phyloP scores from a whole-genome alignment of 2,797 vertebrate species.

The Lepilemur septentrionalis region DNA sequence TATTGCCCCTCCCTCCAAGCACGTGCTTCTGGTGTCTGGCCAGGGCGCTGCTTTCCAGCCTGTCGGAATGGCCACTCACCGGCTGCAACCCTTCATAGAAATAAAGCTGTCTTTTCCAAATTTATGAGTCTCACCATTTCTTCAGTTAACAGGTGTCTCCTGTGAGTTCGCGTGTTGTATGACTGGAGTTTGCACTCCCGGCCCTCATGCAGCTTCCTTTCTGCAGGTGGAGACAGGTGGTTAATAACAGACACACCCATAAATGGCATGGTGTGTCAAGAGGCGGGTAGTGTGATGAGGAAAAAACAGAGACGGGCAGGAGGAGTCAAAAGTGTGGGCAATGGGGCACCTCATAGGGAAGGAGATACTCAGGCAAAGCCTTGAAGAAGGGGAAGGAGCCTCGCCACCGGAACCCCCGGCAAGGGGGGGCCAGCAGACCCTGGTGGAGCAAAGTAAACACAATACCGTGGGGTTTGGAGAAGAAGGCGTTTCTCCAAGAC shows the following conservation, averaged over 20 bases:
- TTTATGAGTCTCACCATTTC: too few relatives aligned
- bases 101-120: too few relatives aligned
- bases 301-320: neutral
- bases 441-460: neutral
- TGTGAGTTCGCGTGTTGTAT: accelerated
- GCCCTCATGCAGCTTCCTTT: neutral
- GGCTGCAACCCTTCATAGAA: too few relatives aligned
- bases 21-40: too few relatives aligned
- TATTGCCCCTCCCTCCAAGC: neutral
- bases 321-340: too few relatives aligned
- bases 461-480: accelerated
- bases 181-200: neutral
- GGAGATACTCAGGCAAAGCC: neutral
- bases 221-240: neutral
- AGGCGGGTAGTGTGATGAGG: too few relatives aligned
- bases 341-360: too few relatives aligned
- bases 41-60: too few relatives aligned
- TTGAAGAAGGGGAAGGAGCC: neutral
- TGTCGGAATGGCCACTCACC: too few relatives aligned
- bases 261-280: accelerated
- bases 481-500: neutral
- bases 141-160: too few relatives aligned
- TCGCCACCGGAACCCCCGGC: neutral
- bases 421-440: neutral
- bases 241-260: neutral